Base-by-base conservation (phyloP, 1,140 invertebrate genomes). In the Drosophila novamexicana region DNA sequence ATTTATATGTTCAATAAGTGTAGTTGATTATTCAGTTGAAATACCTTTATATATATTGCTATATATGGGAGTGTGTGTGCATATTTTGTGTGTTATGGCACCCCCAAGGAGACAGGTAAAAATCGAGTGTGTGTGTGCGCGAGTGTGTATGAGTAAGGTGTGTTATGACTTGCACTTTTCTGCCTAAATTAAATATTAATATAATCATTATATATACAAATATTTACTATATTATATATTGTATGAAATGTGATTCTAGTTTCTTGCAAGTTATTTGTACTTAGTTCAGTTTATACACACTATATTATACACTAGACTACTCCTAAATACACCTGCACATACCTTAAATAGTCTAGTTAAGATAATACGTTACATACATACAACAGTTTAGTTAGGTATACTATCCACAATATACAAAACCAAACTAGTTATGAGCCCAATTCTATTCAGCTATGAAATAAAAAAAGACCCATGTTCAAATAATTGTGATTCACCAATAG, bases 21-120 rank as follows among this genome's bases (percentile, higher is more conserved):
- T 88, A 88, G 83, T 71, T 72, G 64, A 81, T 67, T 75, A 81
- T 74, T 67, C 73, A 75, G 67, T 80, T 81, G 47, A 69, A 74
- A 78, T 61, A 49, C 40, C 29, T 54, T 37, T 68, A 40, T 44
- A 56, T 18, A 54, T 10, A 54, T 16, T 45, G 52, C 44, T 59
- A 22, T 52, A 42, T 64, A 62, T 59, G 45, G 45, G 47, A 47
- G 40, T 61, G 29, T 59, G 56, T 54, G n/a, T 53, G 66, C 52
- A 50, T 49, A 14, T 64, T 66, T 40, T 73, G 66, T 70, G 69
- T 72, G 39, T 65, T 59, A 73, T 72, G 53, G 50, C 57, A 32
- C n/a, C 56, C 58, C 16, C 57, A 36, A 74, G 65, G 71, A 69
- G 29, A 63, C 66, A 74, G 71, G 71, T 74, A 69, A 74, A 45